These are phyloP conservation scores for Pogona vitticeps DNA, from an alignment of 2,113 vertebrate species.

Conservation along the genomic window DNA sequence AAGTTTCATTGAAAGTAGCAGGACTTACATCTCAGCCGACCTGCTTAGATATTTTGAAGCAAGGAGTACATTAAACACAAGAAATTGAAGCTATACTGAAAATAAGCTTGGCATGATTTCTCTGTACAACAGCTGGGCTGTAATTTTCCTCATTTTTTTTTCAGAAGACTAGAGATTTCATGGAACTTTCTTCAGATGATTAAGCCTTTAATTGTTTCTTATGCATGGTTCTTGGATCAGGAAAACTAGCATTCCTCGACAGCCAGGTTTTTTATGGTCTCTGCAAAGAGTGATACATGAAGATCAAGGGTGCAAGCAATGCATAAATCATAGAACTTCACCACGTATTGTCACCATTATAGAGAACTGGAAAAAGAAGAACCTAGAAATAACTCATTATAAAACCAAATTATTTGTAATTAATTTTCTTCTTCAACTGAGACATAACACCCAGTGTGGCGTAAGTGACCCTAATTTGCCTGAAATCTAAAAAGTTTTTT, in stretches of 20 bases:
- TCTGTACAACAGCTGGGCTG: not conserved
- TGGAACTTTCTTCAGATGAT: constrained; percentile 33
- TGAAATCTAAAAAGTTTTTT: too few species aligned
- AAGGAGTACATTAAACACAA: constrained; percentile 25
- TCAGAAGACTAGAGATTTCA: constrained; percentile 47
- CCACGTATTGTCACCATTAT: not conserved
- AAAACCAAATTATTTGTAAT: too few species aligned
- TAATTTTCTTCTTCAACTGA: too few species aligned
- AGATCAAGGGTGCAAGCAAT: not conserved
- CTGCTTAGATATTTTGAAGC: constrained; percentile 30
- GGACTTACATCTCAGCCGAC: not conserved
- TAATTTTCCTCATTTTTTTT: too few species aligned
- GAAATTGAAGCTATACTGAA: constrained; percentile 11
- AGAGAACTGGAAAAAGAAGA: not conserved
- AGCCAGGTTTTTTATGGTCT: not conserved
- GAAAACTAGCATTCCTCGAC: constrained; percentile 7
- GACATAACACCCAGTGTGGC: too few species aligned
- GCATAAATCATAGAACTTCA: not conserved
- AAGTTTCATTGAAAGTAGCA: not conserved
- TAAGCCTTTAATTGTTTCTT: constrained; percentile 10
- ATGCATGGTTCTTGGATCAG: constrained; percentile 14
- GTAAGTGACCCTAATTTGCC: too few species aligned
- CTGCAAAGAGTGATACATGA: not conserved
- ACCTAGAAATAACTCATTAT: not conserved
- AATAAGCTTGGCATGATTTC: constrained; percentile 14